Evolutionary conservation across 1,140 invertebrate genomes (phyloP), one percentile per base, ranked within the genome.

Genomic region (Harlomillsia oculata): DNA sequence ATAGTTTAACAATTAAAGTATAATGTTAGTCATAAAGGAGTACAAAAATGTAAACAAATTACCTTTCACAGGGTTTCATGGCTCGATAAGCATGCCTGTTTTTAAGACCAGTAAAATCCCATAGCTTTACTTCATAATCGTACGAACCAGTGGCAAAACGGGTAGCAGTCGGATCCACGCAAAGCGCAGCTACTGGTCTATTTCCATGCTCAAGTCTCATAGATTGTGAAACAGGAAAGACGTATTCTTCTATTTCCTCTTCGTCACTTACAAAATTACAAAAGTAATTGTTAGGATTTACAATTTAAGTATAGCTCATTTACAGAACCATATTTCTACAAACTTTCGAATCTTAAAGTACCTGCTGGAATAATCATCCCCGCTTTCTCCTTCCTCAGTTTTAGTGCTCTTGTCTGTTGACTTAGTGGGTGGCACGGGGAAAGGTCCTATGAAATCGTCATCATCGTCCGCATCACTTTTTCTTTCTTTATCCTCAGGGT

Each of bases 71-170:
- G 0, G 95, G 95, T 62, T 86, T 82, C 6, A 97, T 72, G 0
- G 84, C 87, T n/a, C 95, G 78, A 69, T 97, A 98, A 60, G 63
- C 63, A 57, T 65, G 63, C 3, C 63, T 34, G 53, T 56, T 65
- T 45, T 98, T 93, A 92, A 99, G 97, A 8, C 94, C 94, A 53
- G 89, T 86, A 78, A 98, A 99, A 74, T 99, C 95, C 90, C 91
- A 99, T 62, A 98, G 88, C 54, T 84, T 85, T 0, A 99, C 84
- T 64, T 97, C 90, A 73, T 97, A 99, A 69, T 98, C 93, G 23
- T 90, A 80, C 5, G 86, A 88, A 9, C 95, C 94, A n/a, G 88
- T 87, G 0, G 91, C 89, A 13, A 98, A 72, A 25, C 95, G 75
- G 16, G 90, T 87, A 16, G 95, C 96, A 25, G 91, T 87, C 1